Evolutionary conservation across 2,888 invertebrate species (phyloP), one percentile per base, ranked within the genome.

Genomic region (Orchesellides sinensis): DNA sequence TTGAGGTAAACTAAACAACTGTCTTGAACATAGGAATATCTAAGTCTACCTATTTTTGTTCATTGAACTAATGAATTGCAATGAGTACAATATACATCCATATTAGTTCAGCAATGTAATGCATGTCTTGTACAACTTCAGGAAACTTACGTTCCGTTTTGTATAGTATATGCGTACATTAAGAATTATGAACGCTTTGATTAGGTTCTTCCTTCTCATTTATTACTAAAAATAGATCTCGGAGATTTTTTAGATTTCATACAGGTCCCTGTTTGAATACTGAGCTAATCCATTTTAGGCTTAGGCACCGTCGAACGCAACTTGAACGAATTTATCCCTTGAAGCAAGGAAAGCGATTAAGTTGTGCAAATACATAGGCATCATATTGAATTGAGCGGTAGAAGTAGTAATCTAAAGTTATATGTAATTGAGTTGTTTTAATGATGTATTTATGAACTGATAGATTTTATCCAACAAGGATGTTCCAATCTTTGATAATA

Each of bases 311-410:
- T 35, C 35, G 5, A n/a, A n/a, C n/a, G 5, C 35, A n/a, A n/a
- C 21, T 8, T 54, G 54, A 54, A 40, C 45, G 45, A n/a, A 29
- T 72, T 25, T 25, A 19, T 25, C 72, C 72, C 72, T 17, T 6
- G 25, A 61, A 61, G 59, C 59, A 72, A 61, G 21, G 23, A 61
- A 74, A 74, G 12, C 35, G 63, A 73, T 73, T 73, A 73, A 63
- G 63, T 32, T 63, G 47, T 14, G 21, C 35, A 74, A 63, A 65
- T 63, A 65, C 29, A n/a, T n/a, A n/a, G n/a, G n/a, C n/a, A n/a
- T n/a, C n/a, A n/a, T n/a, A n/a, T n/a, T n/a, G n/a, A n/a, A n/a
- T n/a, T n/a, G n/a, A n/a, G n/a, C n/a, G n/a, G n/a, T n/a, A n/a
- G n/a, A n/a, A n/a, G n/a, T n/a, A n/a, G n/a, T n/a, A n/a, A n/a